Conservation (phyloP, 2,797 vertebrate species). For the Glyptemys insculpta region DNA sequence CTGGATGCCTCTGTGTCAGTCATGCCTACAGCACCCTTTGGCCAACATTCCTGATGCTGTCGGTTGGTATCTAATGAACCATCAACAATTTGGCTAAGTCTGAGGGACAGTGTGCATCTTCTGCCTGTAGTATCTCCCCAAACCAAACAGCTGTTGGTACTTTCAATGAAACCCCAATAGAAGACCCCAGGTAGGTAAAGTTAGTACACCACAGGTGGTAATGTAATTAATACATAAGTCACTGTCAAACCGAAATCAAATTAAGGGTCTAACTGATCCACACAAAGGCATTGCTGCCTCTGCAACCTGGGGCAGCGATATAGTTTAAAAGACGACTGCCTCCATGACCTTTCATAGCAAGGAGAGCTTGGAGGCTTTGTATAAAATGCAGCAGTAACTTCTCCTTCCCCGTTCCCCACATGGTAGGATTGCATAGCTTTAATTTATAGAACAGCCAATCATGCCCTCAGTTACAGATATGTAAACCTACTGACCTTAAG, state of each 20-base stretch:
- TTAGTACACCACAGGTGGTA: not conserved
- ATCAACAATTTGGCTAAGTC: not conserved
- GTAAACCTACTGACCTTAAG: not conserved
- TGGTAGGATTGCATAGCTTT: not conserved
- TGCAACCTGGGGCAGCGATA: not conserved
- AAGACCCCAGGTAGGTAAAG: not conserved
- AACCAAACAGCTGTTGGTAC: not conserved
- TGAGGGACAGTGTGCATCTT: not conserved
- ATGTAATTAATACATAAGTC: not conserved
- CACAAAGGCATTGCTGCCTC: not conserved
- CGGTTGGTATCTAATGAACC: not conserved
- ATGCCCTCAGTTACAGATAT: not conserved
- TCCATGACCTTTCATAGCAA: not conserved
- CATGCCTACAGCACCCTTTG: not conserved
- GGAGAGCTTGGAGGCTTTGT: not conserved
- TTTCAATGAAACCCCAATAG: not conserved
- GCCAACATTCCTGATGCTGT: not conserved
- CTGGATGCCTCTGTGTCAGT: not conserved
- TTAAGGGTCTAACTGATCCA: not conserved
- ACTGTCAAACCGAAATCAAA: not conserved
- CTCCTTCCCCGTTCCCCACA: not conserved
- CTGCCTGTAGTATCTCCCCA: not conserved
- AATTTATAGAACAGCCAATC: not conserved
- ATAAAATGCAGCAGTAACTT: not conserved
- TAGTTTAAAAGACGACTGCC: not conserved